These are phyloP conservation scores for Rhinogobio ventralis DNA, from an alignment of 2,797 vertebrate species.

Conservation along the genomic window DNA sequence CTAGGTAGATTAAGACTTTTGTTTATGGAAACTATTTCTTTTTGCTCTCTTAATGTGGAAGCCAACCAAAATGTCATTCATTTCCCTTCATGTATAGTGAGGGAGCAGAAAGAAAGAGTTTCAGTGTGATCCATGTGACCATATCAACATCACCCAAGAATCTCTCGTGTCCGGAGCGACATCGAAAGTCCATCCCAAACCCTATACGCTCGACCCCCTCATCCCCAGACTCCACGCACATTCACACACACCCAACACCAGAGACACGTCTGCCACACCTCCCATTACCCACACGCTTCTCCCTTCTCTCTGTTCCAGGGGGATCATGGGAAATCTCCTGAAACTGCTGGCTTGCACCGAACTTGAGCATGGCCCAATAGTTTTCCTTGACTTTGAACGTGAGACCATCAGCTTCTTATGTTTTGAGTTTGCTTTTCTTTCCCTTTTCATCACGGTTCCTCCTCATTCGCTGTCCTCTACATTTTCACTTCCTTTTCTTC, in stretches of 20 bases:
- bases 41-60: background rate
- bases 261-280: constrained; percentile 66
- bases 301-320: constrained; percentile 93
- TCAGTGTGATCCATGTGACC: constrained; percentile 71
- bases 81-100: background rate
- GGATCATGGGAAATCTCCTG: constrained; percentile 96
- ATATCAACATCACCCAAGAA: constrained; percentile 66
- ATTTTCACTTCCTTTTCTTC: constrained; percentile 64
- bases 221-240: constrained; percentile 62
- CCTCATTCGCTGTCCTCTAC: constrained; percentile 60
- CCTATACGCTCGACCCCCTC: constrained; percentile 61
- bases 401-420: constrained; percentile 85
- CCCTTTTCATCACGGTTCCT: constrained; percentile 62
- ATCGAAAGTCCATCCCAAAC: constrained; percentile 59
- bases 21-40: constrained; percentile 5
- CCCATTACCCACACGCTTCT: constrained; percentile 81
- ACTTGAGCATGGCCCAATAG: constrained; percentile 96
- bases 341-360: constrained; percentile 96
- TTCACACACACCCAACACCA: constrained; percentile 58
- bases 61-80: background rate
- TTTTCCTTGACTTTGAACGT: constrained; percentile 99
- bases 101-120: constrained; percentile 64
- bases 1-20: constrained; percentile 2
- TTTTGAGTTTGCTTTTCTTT: constrained; percentile 72
- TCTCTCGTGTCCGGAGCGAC: constrained; percentile 32